phyloP scores from a whole-genome alignment of 2,113 vertebrate species.

The Chlamydotis undulata region DNA sequence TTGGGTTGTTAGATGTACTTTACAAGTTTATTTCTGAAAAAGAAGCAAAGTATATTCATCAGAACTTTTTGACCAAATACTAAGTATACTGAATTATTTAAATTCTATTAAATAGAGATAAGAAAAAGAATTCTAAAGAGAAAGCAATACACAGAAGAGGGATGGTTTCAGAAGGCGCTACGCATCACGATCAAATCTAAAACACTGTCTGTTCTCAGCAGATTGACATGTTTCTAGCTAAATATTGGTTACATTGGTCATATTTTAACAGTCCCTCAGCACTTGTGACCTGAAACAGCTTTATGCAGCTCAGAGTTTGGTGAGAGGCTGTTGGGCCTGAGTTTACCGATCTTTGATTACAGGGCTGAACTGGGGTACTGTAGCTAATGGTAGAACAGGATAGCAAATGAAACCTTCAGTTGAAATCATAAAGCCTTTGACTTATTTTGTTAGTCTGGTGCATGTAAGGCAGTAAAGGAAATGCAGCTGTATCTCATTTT shows the following conservation, averaged over 20 bases:
- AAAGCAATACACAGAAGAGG: not conserved
- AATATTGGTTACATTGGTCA: not conserved
- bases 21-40: not conserved
- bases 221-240: not conserved
- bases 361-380: not conserved
- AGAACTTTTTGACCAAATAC: not conserved
- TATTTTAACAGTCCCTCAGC: not conserved
- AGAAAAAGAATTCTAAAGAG: not conserved
- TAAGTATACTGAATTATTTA: not conserved
- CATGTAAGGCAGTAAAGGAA: not conserved
- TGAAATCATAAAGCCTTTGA: not conserved
- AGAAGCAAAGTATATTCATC: not conserved
- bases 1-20: not conserved
- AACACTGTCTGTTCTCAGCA: not conserved
- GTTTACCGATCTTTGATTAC: not conserved
- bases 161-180: not conserved
- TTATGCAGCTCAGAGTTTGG: not conserved
- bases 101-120: not conserved
- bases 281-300: not conserved
- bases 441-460: not conserved
- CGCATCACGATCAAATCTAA: not conserved
- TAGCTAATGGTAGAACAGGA: not conserved
- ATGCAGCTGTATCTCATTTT: not conserved
- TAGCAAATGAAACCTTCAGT: not conserved
- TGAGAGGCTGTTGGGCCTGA: not conserved